Evolutionary conservation across 2,888 invertebrate species (phyloP).

Genomic region (Ormyrus pomaceus): DNA sequence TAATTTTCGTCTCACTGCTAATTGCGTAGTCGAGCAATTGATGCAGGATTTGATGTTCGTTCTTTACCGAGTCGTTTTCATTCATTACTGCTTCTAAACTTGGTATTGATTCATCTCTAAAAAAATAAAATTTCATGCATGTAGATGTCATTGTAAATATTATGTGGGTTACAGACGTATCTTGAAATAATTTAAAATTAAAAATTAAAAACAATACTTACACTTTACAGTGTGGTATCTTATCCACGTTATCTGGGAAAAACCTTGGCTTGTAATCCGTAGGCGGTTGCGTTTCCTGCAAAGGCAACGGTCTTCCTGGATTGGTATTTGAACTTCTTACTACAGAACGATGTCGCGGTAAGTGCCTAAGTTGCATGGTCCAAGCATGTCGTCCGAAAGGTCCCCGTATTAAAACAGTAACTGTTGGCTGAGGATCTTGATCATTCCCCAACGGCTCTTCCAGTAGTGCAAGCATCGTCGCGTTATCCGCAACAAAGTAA

Average conservation of each 20-base stretch:
- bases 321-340: conserved; percentile 81
- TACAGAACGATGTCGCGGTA: conserved; percentile 89
- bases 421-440: conserved; percentile 95
- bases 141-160: too few relatives aligned
- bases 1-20: conserved; percentile 74
- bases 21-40: conserved; percentile 85
- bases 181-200: neutral
- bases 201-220: conserved; percentile 74
- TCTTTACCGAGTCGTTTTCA: conserved; percentile 76
- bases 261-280: conserved; percentile 84
- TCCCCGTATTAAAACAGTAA: conserved; percentile 91
- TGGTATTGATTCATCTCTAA: conserved; percentile 93
- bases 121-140: neutral
- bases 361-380: conserved; percentile 92
- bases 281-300: conserved; percentile 83
- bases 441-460: conserved; percentile 96
- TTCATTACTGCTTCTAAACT: conserved; percentile 87
- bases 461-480: conserved; percentile 90
- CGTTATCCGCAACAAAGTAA: conserved; percentile 95
- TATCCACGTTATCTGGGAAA: conserved; percentile 88
- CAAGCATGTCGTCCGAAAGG: conserved; percentile 97
- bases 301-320: conserved; percentile 85
- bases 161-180: neutral
- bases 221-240: conserved; percentile 89
- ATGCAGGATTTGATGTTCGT: conserved; percentile 83